phyloP scores from a whole-genome alignment of 2,888 invertebrate genomes.

The Cryptocephalus moraei region DNA sequence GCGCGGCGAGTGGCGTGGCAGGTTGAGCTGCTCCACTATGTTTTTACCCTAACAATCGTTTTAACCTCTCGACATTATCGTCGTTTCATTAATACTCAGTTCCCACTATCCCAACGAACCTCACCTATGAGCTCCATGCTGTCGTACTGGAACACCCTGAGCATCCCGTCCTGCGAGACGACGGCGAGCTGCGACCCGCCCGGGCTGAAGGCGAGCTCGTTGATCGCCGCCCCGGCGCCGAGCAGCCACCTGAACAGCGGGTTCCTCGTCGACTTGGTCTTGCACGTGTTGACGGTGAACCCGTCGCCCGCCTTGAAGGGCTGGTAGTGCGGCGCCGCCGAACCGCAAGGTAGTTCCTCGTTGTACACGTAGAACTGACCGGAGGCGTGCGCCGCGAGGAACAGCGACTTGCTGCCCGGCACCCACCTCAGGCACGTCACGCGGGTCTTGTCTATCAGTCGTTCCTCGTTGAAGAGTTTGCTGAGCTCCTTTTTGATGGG shows the following conservation, averaged over 20 bases:
- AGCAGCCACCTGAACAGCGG: slow-evolving; percentile 89
- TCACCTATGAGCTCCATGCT: slow-evolving; percentile 92
- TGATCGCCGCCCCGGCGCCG: slow-evolving; percentile 61
- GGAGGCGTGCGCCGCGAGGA: slow-evolving; percentile 80
- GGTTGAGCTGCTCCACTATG: no score
- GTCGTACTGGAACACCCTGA: slow-evolving; percentile 93
- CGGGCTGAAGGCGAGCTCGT: slow-evolving; percentile 96
- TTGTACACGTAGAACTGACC: slow-evolving; percentile 97
- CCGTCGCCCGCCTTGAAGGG: slow-evolving; percentile 91
- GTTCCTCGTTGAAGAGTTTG: slow-evolving; percentile 97
- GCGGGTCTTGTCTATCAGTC: slow-evolving; percentile 85
- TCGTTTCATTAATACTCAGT: no score
- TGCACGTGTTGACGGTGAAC: slow-evolving; percentile 89
- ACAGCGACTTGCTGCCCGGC: slow-evolving; percentile 87
- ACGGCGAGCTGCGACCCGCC: slow-evolving; percentile 87
- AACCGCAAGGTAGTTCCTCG: slow-evolving; percentile 85
- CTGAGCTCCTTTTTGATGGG: slow-evolving; percentile 93
- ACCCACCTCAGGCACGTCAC: slow-evolving; percentile 98
- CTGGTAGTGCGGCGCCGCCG: slow-evolving; percentile 88
- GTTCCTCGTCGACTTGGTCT: slow-evolving; percentile 92
- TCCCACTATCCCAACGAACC: no score
- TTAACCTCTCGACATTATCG: no score
- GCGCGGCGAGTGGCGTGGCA: no score
- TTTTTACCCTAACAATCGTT: no score
- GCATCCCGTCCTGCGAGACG: slow-evolving; percentile 89